Evolutionary conservation across 2,888 invertebrate genomes (phyloP), one percentile per base, ranked within the genome.

Genomic region (Lymantria monacha): DNA sequence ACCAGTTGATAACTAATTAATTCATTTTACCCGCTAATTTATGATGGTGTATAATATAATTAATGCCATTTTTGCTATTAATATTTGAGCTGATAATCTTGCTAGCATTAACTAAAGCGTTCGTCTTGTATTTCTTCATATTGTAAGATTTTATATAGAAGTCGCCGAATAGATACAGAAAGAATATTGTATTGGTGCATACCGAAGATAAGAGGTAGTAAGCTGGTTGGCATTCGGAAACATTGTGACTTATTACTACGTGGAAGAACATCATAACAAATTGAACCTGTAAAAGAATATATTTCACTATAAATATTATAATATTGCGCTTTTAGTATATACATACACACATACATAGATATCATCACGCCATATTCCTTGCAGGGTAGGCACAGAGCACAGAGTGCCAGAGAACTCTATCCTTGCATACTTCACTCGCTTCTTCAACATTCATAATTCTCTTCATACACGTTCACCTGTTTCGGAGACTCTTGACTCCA

Each of bases 101-200:
- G 2, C 45, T 43, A 11, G 52, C 49, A 3, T 53, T 57, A 2
- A 51, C 52, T 2, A 51, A 49, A 8, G 50, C 30, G 9, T 38
- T 57, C 0, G 36, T 49, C 8, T 53, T 61, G n/a, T 58, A 53
- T 10, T 58, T 66, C 44, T 71, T 70, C 0, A 44, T 61, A 14
- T 41, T 41, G 15, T 76, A 78, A 7, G 72, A 66, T 36, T 74
- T 73, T 3, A 69, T 44, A 43, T 79, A 79, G 55, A 82, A 83
- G 40, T 79, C 70, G 1, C 70, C 73, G 41, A 83, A 83, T 14
- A 83, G 57, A 46, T 74, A 79, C 38, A 79, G 48, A 40, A 83
- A 79, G 1, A 82, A 42, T 0, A 69, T n/a, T 0, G 66, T 70
- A 50, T 83, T 80, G 14, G 67, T 51, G 8, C 63, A 57, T 2